Base-by-base conservation (phyloP, 2,113 vertebrate species). In the Amphilophus citrinellus region DNA sequence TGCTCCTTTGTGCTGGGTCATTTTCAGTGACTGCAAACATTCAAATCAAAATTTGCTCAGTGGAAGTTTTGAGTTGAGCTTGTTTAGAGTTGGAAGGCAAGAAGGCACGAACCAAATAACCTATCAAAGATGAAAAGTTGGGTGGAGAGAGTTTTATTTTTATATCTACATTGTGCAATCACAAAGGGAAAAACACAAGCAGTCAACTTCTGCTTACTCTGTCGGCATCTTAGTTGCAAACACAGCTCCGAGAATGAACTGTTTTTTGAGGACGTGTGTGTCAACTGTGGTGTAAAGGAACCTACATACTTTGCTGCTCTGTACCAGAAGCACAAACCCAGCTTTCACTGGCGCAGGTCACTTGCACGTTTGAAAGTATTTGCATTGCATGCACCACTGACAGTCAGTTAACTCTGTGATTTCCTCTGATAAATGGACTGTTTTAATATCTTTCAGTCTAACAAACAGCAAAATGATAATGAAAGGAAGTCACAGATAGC, bases 401-500 rank as follows among this genome's bases (percentile, higher is more conserved):
- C 42, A 71, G 7, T 50, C 42, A 50, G 47, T 24, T 50, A 50
- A 50, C 15, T 0, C 3, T 9, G 10, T 9, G 10, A 71, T 30
- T 68, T 50, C 24, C 15, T 24, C 65, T 17, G 65, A 53, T 53
- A 53, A 50, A 73, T 2, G 0, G 44, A 32, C 17, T 1, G 0
- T 73, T 73, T 73, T n/a, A 53, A 27, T 32, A 53, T 73, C 17
- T 32, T 73, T 73, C 24, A 32, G 17, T 73, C 24, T 53, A 30
- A 20, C 53, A 71, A 53, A 27, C 10, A 53, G 10, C 15, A 50
- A 32, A 73, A 53, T 13, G 1, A 71, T 30, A 9, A 2, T 1
- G 30, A 20, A 0, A 0, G 32, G 20, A 73, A 53, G 6, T 17
- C 27, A 0, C 66, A 3, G 27, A 3, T 27, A 27, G 27, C 27